Conservation (phyloP, 2,888 invertebrate genomes). For the Platypus cylindrus region DNA sequence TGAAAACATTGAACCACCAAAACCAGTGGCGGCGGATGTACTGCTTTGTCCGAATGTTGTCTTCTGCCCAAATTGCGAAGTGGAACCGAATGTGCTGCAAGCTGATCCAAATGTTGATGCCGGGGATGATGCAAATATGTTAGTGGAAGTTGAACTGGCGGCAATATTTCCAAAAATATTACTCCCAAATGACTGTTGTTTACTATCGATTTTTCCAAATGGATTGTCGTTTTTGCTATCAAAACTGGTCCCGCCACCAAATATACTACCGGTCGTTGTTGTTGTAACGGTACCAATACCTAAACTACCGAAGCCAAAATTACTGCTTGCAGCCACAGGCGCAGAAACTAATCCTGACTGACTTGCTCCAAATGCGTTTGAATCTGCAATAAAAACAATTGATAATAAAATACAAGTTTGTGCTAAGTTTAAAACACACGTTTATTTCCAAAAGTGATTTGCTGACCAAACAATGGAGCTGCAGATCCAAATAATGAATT, state of each 20-base stretch:
- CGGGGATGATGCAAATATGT: background rate
- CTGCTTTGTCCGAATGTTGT: slow-evolving; percentile 26
- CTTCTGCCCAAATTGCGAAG: slow-evolving; percentile 13
- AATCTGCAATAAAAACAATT: no score
- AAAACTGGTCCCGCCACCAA: slow-evolving; percentile 16
- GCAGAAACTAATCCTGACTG: slow-evolving; percentile 17
- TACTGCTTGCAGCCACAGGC: slow-evolving; percentile 13
- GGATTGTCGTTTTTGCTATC: slow-evolving; percentile 8
- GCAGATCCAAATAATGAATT: no score
- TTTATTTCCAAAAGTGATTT: slow-evolving; percentile 25
- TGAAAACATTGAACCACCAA: slow-evolving; percentile 20
- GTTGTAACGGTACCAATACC: slow-evolving; percentile 19
- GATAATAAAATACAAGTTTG: no score
- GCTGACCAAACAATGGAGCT: slow-evolving; percentile 19
- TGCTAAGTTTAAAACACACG: slow-evolving; percentile 1
- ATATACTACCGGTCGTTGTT: slow-evolving; percentile 18
- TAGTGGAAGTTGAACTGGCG: slow-evolving; percentile 4
- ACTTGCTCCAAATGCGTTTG: slow-evolving; percentile 19
- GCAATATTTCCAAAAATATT: slow-evolving; percentile 9
- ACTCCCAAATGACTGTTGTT: slow-evolving; percentile 9
- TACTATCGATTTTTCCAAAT: slow-evolving; percentile 12
- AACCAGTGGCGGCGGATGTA: no score
- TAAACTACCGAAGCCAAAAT: slow-evolving; percentile 24
- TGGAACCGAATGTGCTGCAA: slow-evolving; percentile 15
- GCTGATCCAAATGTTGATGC: slow-evolving; percentile 7